Percentiles rank a stretch among this genome's conserved stretches.
These are phyloP conservation scores for Nettapus auritus DNA, from an alignment of 2,113 vertebrate genomes.

Conservation along the genomic window DNA sequence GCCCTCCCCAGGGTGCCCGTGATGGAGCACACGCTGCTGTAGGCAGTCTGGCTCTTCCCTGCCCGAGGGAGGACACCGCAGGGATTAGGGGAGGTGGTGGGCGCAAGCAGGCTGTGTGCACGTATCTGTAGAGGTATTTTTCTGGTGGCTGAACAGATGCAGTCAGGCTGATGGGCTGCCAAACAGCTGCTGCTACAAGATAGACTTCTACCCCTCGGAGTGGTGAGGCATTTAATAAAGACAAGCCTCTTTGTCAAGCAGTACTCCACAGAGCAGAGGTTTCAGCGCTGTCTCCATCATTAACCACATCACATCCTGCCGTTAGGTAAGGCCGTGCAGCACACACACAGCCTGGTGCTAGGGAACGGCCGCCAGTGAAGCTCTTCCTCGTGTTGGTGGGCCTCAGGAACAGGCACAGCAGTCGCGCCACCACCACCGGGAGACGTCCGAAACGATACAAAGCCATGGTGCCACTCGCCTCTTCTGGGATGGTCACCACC, in stretches of 20 bases:
- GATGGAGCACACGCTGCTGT: background rate
- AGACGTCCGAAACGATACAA: accelerated
- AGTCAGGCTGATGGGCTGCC: background rate
- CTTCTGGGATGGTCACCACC: accelerated
- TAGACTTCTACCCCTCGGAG: background rate
- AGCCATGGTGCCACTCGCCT: background rate
- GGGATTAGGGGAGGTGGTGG: background rate
- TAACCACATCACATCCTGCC: background rate
- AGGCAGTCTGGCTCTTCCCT: background rate
- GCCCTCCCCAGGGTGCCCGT: accelerated
- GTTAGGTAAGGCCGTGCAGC: background rate
- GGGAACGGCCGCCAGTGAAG: accelerated
- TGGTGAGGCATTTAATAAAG: background rate
- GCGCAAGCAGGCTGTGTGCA: accelerated
- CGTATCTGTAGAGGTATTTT: background rate
- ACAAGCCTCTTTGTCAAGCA: background rate
- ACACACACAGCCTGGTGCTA: background rate
- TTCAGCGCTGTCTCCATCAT: background rate
- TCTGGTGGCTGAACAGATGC: background rate
- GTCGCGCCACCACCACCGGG: accelerated
- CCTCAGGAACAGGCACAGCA: background rate
- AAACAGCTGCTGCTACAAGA: background rate
- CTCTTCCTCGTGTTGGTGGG: background rate
- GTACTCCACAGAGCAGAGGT: background rate
- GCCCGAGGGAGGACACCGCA: background rate